Evolutionary conservation across 2,888 invertebrate genomes (phyloP).

Genomic region (Epinotia brunnichana): DNA sequence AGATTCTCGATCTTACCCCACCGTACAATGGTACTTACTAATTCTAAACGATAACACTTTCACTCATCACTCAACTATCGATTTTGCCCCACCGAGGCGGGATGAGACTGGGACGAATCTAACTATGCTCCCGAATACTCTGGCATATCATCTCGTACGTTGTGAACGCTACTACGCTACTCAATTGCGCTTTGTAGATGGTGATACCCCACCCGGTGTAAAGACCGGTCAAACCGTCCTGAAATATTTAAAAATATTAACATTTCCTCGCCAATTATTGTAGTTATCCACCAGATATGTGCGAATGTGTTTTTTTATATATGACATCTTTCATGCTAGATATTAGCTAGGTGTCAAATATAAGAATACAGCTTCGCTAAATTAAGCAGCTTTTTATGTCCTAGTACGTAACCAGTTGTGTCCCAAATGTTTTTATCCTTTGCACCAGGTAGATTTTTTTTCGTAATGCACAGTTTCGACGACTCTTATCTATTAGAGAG

Average conservation of each 20-base stretch:
- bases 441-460: too few relatives aligned
- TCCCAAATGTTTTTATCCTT: too few relatives aligned
- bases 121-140: slow-evolving; percentile 53
- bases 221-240: slow-evolving; percentile 64
- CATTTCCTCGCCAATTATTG: not conserved
- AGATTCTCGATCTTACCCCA: too few relatives aligned
- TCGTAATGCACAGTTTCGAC: too few relatives aligned
- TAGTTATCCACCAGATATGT: too few relatives aligned
- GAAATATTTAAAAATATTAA: not conserved
- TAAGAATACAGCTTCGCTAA: too few relatives aligned
- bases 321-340: too few relatives aligned
- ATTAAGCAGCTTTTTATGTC: too few relatives aligned
- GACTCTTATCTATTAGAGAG: too few relatives aligned
- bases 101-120: not conserved
- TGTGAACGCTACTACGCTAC: slow-evolving; percentile 67
- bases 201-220: slow-evolving; percentile 70
- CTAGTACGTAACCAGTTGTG: too few relatives aligned
- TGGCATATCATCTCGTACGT: slow-evolving; percentile 69
- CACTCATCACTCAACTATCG: not conserved
- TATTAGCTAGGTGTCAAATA: too few relatives aligned
- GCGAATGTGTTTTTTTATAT: too few relatives aligned
- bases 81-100: not conserved
- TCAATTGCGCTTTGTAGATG: slow-evolving; percentile 67
- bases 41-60: not conserved
- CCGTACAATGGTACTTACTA: not conserved